Base-by-base conservation (phyloP, 2,113 vertebrate genomes). In the Leptocoma aspasia region DNA sequence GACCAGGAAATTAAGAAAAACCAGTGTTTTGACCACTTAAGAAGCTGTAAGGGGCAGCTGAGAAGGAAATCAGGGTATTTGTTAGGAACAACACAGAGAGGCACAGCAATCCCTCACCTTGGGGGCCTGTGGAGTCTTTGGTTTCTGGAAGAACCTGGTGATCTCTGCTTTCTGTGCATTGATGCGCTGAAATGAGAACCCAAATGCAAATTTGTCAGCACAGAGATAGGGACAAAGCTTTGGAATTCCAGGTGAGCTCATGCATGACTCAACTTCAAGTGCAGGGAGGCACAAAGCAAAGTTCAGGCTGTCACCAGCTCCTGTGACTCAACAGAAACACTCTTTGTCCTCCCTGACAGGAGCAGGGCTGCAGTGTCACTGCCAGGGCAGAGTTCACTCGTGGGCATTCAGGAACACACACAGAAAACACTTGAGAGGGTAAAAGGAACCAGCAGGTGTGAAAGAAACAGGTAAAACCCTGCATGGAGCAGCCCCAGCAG, bases 111-210 rank as follows among this genome's bases (percentile, higher is more conserved):
- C 15, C 35, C 96, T 98, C 94, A 99, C 99, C 98, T 99, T 99
- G 53, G 99, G 99, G 76, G 97, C 98, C 69, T 98, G 98, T 3
- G 98, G 99, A 53, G 98, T 98, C 97, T 99, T 99, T 94, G 99
- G 94, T 96, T 99, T 99, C 97, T 99, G 99, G 59, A 99, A 98
- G 98, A 99, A 99, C 61, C 99, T 98, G 0, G 99, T 99, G 73
- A 99, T 99, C 96, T 98, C 99, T 3, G 99, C 98, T 86, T 99
- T 99, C 97, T 98, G 99, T 10, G 99, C 99, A 97, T 99, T 99
- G 39, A 99, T 96, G 31, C 99, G 98, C 99, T 99, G 92, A 11
- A 95, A 97, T 11, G 10, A 93, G 54, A 90, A 60, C 2, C 15
- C 54, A 90, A 82, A 86, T 1, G 16, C 52, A 82, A 44, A 42